A percentile compares a stretch with the other conserved stretches of the same genome.
Evolutionary conservation across 2,797 vertebrate species (phyloP).

Genomic region (Danio albolineatus): DNA sequence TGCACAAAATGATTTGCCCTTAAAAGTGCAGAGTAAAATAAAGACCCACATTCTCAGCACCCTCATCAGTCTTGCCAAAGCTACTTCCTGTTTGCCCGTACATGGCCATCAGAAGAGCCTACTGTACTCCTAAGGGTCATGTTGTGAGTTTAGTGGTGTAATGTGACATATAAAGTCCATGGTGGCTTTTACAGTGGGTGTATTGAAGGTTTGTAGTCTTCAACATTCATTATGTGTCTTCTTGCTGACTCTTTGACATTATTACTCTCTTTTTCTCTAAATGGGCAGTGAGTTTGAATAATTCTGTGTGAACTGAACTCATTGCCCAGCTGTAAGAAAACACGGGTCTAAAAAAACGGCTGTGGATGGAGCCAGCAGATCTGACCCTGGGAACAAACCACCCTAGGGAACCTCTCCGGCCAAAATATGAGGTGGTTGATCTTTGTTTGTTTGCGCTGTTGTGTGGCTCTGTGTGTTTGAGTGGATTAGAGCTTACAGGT

Average conservation of each 20-base stretch:
- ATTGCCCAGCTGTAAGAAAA: conserved; percentile 58
- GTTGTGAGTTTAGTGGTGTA: not conserved
- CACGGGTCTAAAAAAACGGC: conserved; percentile 47
- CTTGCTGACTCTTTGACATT: not conserved
- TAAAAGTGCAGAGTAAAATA: conserved; percentile 43
- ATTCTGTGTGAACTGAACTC: conserved; percentile 60
- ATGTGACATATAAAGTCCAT: not conserved
- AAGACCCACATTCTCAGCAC: conserved; percentile 8
- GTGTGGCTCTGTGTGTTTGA: not conserved
- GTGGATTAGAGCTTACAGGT: not conserved
- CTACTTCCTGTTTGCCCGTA: conserved; percentile 63
- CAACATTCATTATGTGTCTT: not conserved
- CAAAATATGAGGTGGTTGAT: conserved; percentile 1
- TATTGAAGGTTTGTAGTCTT: conserved; percentile 1
- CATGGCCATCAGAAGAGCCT: conserved; percentile 59
- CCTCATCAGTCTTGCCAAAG: not conserved
- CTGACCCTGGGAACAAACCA: conserved; percentile 61
- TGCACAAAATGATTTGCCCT: conserved; percentile 43
- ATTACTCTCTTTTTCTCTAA: not conserved
- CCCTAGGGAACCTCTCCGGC: conserved; percentile 27
- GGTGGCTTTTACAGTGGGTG: not conserved
- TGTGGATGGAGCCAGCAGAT: conserved; percentile 52
- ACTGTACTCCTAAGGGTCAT: conserved; percentile 42
- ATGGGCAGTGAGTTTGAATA: conserved; percentile 27
- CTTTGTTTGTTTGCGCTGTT: not conserved